phyloP scores from a whole-genome alignment of 2,888 invertebrate genomes.

The Ariolimax columbianus region DNA sequence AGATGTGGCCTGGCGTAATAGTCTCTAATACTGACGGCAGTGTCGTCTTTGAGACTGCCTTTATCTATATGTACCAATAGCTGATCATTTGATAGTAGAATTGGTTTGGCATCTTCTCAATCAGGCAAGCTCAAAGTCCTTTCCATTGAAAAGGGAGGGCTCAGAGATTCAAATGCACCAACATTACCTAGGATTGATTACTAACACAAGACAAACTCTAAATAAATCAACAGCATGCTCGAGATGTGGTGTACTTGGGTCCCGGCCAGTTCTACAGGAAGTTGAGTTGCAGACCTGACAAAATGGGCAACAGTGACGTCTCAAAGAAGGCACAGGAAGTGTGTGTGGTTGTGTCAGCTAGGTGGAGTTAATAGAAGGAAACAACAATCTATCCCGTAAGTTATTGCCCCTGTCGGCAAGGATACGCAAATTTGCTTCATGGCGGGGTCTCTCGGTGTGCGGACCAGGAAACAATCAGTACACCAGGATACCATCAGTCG shows the following conservation, averaged over 20 bases:
- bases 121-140: background rate
- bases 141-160: background rate
- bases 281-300: background rate
- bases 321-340: conserved; percentile 13
- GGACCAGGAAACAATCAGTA: background rate
- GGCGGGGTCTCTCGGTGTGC: conserved; percentile 4
- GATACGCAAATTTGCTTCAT: background rate
- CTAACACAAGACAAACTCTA: background rate
- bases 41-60: no score
- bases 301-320: background rate
- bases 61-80: no score
- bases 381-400: background rate
- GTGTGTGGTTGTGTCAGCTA: background rate
- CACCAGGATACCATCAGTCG: background rate
- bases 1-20: no score
- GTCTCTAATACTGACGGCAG: no score
- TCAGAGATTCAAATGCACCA: background rate
- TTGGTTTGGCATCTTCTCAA: no score
- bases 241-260: background rate
- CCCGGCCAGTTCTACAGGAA: background rate
- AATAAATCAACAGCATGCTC: background rate
- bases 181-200: background rate
- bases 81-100: no score
- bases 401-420: conserved; percentile 3
- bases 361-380: conserved; percentile 15